A percentile compares a stretch with the other conserved stretches of the same genome.
phyloP scores from a whole-genome alignment of 2,113 vertebrate species.

The Barnardius zonarius region DNA sequence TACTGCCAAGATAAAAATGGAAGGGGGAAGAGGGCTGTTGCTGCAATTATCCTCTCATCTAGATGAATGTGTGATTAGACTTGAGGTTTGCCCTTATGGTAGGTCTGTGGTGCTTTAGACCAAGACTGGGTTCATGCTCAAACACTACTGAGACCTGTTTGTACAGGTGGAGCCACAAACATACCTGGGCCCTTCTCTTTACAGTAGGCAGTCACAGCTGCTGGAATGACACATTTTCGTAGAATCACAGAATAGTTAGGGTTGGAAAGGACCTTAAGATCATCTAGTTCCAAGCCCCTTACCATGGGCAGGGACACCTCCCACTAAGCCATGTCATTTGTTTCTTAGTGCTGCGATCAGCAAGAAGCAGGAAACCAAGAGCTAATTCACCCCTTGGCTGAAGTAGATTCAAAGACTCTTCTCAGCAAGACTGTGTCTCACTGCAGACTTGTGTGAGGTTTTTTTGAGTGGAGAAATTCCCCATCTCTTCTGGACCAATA shows the following conservation, averaged over 20 bases:
- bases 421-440: not conserved
- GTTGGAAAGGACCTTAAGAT: too few relatives aligned
- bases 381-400: not conserved
- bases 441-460: not conserved
- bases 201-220: accelerated
- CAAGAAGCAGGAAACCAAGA: not conserved
- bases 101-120: not conserved
- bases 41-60: not conserved
- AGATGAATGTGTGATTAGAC: accelerated
- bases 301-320: too few relatives aligned
- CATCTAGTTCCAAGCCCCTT: too few relatives aligned
- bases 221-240: not conserved
- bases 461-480: not conserved
- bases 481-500: not conserved
- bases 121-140: not conserved
- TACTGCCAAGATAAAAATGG: not conserved
- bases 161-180: not conserved
- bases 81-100: not conserved
- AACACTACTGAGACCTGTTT: not conserved
- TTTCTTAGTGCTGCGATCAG: not conserved
- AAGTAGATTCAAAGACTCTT: not conserved
- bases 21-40: not conserved
- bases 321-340: too few relatives aligned
- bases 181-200: not conserved
- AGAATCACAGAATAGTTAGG: too few relatives aligned